Percentiles rank a stretch among this genome's conserved stretches.
Conservation (phyloP, 92 coral and sea anemone genomes). For the Palythoa grandiflora region DNA sequence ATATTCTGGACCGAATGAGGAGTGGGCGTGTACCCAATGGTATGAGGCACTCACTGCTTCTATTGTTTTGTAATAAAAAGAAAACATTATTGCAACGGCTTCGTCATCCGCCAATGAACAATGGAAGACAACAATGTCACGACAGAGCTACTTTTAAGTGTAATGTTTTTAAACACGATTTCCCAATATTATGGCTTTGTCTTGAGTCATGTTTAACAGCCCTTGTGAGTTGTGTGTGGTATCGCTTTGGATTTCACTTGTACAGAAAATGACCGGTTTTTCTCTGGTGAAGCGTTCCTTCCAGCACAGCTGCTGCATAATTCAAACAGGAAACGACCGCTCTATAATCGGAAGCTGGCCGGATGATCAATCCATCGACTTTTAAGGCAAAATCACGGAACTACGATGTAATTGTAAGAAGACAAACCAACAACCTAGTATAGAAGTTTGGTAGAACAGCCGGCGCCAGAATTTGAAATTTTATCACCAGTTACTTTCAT, state of each 20-base stretch:
- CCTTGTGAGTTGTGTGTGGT: slow-evolving; percentile 2
- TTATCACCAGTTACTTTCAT: not conserved
- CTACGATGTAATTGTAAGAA: not conserved
- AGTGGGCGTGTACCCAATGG: slow-evolving; percentile 22
- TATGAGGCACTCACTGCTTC: slow-evolving; percentile 2
- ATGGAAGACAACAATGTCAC: not conserved
- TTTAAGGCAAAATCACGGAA: slow-evolving; percentile 51
- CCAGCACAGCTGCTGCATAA: slow-evolving; percentile 42
- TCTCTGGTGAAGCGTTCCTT: slow-evolving; percentile 5
- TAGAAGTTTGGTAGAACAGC: not conserved
- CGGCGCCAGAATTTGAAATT: not conserved
- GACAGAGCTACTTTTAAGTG: not conserved
- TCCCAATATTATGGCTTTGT: not conserved
- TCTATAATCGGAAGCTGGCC: slow-evolving; percentile 48
- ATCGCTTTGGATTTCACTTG: not conserved
- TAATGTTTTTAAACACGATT: slow-evolving; percentile 15
- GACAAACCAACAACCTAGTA: not conserved
- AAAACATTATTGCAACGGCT: slow-evolving; percentile 12
- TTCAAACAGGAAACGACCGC: slow-evolving; percentile 30
- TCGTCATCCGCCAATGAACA: not conserved
- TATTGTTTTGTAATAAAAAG: slow-evolving; percentile 17
- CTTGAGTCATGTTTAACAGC: not conserved
- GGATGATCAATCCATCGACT: slow-evolving; percentile 35
- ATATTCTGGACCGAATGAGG: not conserved
- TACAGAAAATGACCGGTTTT: not conserved